Evolutionary conservation across 2,888 invertebrate species (phyloP), one percentile per base, ranked within the genome.

Genomic region (Himalopsyche tibetana): DNA sequence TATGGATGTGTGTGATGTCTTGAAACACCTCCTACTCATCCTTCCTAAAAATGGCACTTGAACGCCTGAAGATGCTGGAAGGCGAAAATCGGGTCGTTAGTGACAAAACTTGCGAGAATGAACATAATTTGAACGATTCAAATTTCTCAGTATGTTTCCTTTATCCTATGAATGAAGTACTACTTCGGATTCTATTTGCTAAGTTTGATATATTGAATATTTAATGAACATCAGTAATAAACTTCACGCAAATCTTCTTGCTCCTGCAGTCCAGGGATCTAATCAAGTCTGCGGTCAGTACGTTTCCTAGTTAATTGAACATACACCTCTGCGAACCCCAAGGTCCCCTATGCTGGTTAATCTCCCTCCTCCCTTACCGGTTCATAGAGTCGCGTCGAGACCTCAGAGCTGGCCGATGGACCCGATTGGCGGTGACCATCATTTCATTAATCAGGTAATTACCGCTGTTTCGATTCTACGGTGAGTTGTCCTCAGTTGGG

Each of bases 381-480:
- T 19, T 74, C 38, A 74, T 74, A 36, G 74, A 74, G 74, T 74
- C 69, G 56, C 9, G 19, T 17, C 63, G 74, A 74, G 74, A 74
- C 74, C 74, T 28, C 74, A 74, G 74, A 74, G 74, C 74, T 74
- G 74, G 74, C 74, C 74, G 8, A 42, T 42, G 80, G 42, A 80
- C 45, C 45, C 9, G 51, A 80, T 51, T 82, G 69, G 74, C 63
- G 51, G 82, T 82, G 85, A 79, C 85, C 79, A 85, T 85, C 85
- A 85, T 82, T 85, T 85, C 85, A 85, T 85, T 85, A 85, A 85
- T 82, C 69, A 82, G 82, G 40, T 82, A 85, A 85, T 85, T 85
- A 85, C 85, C 82, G 79, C 82, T 85, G 69, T 85, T 85, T 85
- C 85, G 82, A 85, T 85, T 82, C 82, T 28, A 80, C 84, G 74